These are phyloP conservation scores for Drosophila monieri DNA, from an alignment of 2,888 invertebrate genomes.

Conservation along the genomic window DNA sequence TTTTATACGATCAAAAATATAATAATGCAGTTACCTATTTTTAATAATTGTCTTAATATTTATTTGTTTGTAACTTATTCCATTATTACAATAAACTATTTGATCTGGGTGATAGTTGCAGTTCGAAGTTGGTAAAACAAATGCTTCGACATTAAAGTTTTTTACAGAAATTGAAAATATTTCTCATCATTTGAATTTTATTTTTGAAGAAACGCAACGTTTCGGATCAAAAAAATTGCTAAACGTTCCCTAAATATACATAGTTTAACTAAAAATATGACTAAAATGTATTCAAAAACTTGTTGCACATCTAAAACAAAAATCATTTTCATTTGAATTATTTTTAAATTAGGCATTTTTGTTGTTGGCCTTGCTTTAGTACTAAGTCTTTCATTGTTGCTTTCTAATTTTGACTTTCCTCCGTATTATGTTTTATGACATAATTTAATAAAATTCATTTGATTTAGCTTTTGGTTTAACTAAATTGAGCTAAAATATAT, in stretches of 20 bases:
- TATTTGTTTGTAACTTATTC: constrained; percentile 49
- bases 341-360: constrained; percentile 25
- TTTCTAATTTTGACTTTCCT: constrained; percentile 56
- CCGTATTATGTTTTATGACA: constrained; percentile 19
- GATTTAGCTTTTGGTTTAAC: constrained; percentile 42
- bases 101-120: constrained; percentile 36
- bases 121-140: constrained; percentile 17
- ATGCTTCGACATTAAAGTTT: neutral
- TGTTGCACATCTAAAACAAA: constrained; percentile 54
- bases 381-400: constrained; percentile 70
- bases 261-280: constrained; percentile 69
- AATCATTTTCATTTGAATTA: constrained; percentile 16
- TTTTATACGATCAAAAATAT: constrained; percentile 70
- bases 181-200: constrained; percentile 18
- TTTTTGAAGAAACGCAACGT: constrained; percentile 54
- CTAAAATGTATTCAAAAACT: constrained; percentile 60
- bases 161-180: constrained; percentile 27
- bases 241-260: constrained; percentile 49
- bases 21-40: constrained; percentile 55
- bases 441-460: constrained; percentile 43
- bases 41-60: constrained; percentile 50
- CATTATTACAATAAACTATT: constrained; percentile 49
- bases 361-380: constrained; percentile 44
- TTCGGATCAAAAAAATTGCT: constrained; percentile 51
- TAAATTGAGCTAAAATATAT: constrained; percentile 66